Conservation (phyloP, 2,113 vertebrate species). For the Trachemys scripta region DNA sequence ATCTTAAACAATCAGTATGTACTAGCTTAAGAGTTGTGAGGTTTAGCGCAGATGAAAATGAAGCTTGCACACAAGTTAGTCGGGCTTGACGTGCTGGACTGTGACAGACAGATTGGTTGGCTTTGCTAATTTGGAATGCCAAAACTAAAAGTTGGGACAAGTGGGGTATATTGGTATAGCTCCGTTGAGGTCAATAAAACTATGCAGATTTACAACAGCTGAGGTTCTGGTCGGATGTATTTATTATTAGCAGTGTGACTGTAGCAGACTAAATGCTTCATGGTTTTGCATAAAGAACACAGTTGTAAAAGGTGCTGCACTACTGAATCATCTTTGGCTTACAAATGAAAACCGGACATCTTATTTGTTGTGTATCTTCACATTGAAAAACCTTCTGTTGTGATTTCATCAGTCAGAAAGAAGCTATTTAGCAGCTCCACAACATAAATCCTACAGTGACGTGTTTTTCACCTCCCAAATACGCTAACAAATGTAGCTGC, state of each 20-base stretch:
- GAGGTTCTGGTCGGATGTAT: not conserved
- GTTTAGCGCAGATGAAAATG: not conserved
- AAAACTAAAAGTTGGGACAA: accelerated
- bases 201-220: not conserved
- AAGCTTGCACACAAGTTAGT: not conserved
- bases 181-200: not conserved
- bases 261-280: not conserved
- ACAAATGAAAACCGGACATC: not conserved
- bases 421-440: not conserved
- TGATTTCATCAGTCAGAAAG: not conserved
- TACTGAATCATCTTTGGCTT: not conserved
- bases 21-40: not conserved
- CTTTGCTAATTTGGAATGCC: not conserved
- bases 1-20: not conserved
- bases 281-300: not conserved
- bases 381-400: not conserved
- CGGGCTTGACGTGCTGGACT: not conserved
- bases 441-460: not conserved
- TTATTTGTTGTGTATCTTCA: not conserved
- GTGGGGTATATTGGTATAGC: not conserved
- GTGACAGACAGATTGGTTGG: not conserved
- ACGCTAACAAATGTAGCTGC: not conserved
- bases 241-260: not conserved
- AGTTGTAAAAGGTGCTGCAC: not conserved
- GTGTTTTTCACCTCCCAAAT: not conserved